phyloP scores from a whole-genome alignment of 2,888 invertebrate species.

The Strigamia maritima region DNA sequence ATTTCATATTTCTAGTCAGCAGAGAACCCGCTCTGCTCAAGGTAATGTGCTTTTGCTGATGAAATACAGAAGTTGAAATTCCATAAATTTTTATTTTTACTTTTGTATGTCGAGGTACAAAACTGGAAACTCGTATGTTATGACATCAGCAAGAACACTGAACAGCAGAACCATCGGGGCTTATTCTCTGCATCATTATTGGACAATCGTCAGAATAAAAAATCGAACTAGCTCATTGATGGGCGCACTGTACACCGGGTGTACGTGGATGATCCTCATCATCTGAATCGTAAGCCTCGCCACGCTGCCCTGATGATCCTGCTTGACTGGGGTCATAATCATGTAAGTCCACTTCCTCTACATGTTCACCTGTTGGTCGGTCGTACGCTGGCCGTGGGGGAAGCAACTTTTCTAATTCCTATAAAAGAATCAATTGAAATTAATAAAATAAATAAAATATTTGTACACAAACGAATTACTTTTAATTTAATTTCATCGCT shows the following conservation, averaged over 20 bases:
- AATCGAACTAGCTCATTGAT: slow-evolving; percentile 60
- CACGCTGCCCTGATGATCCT: slow-evolving; percentile 55
- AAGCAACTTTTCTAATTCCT: slow-evolving; percentile 69
- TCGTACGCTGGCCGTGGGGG: slow-evolving; percentile 68
- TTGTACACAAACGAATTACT: slow-evolving; percentile 49
- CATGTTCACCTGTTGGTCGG: slow-evolving; percentile 74
- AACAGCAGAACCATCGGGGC: background rate
- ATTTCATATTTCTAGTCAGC: background rate
- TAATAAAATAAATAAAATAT: background rate
- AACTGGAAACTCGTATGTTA: background rate
- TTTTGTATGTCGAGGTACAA: background rate
- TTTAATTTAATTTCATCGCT: slow-evolving; percentile 61
- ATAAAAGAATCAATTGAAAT: slow-evolving; percentile 49
- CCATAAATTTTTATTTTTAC: background rate
- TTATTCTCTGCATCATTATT: background rate
- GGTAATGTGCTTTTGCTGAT: background rate
- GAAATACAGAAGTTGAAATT: background rate
- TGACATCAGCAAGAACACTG: background rate
- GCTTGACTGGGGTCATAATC: slow-evolving; percentile 63
- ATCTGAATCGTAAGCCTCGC: slow-evolving; percentile 71
- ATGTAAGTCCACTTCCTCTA: slow-evolving; percentile 78
- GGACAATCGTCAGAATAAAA: background rate
- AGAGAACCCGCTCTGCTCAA: background rate
- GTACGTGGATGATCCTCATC: slow-evolving; percentile 63
- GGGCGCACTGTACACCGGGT: slow-evolving; percentile 73